Evolutionary conservation across 37 sponge, comb jelly and placozoan species (phyloP).

Genomic region (Hexactinellida sp.): DNA sequence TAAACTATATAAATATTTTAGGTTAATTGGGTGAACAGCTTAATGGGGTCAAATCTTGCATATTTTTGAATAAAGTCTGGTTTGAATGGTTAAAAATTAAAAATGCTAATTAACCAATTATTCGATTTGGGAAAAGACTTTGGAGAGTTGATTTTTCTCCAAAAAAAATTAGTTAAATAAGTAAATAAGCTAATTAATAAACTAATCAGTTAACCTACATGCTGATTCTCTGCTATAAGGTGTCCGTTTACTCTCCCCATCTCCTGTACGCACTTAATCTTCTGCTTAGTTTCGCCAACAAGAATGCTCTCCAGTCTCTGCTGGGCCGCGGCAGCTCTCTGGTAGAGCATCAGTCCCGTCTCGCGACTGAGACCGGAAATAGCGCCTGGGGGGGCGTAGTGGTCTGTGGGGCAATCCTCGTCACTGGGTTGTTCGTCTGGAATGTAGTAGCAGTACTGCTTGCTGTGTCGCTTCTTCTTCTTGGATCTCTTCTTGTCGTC

Average conservation of each 20-base stretch:
- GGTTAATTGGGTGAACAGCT: too few relatives aligned
- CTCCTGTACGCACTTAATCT: not conserved
- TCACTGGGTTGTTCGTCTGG: not conserved
- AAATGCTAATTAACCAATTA: too few relatives aligned
- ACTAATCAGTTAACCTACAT: not conserved
- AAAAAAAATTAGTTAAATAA: too few relatives aligned
- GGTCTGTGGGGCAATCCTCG: not conserved
- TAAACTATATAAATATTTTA: too few relatives aligned
- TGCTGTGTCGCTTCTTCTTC: slow-evolving; percentile 8
- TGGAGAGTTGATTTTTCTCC: too few relatives aligned
- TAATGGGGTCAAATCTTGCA: too few relatives aligned
- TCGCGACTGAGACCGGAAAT: not conserved
- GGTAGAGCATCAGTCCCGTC: not conserved
- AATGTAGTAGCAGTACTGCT: not conserved
- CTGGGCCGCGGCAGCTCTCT: not conserved
- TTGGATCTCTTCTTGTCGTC: not conserved
- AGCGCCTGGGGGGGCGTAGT: not conserved
- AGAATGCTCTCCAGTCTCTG: not conserved
- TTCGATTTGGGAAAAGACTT: too few relatives aligned
- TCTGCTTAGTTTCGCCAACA: not conserved
- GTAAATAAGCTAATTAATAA: too few relatives aligned
- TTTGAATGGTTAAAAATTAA: too few relatives aligned
- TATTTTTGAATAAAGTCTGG: too few relatives aligned
- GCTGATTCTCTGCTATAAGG: slow-evolving; percentile 11
- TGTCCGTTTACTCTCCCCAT: not conserved